phyloP scores from a whole-genome alignment of 2,797 vertebrate genomes.

The Hydrolagus colliei region DNA sequence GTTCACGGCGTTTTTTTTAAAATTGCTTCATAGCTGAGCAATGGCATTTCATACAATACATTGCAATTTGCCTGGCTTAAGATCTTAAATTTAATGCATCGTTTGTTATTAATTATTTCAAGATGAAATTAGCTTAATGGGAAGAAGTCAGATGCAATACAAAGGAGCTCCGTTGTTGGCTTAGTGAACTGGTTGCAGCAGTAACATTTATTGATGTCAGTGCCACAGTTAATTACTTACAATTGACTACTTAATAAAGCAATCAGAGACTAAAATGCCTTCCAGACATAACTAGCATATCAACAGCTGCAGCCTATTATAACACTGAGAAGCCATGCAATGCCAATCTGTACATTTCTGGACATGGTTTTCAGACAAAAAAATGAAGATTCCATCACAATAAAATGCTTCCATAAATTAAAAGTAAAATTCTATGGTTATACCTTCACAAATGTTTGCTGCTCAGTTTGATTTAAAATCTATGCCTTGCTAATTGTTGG shows the following conservation, averaged over 20 bases:
- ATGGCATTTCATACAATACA: no score
- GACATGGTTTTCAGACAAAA: neutral
- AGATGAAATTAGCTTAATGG: conserved; percentile 20
- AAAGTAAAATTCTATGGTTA: neutral
- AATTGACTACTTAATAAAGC: conserved; percentile 29
- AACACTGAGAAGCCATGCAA: neutral
- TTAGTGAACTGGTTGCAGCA: conserved; percentile 4
- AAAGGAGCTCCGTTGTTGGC: neutral
- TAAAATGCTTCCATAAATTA: neutral
- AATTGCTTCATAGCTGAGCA: no score
- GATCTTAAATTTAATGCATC: conserved; percentile 1
- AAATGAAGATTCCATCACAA: neutral
- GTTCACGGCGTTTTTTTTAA: no score
- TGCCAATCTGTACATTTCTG: neutral
- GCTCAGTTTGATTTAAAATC: neutral
- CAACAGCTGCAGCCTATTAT: conserved; percentile 10
- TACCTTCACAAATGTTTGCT: neutral
- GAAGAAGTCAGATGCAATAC: conserved; percentile 6
- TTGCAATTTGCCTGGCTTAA: no score
- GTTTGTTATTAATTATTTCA: conserved; percentile 14
- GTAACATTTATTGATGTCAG: conserved; percentile 17
- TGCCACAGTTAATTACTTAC: conserved; percentile 30
- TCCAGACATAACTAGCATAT: conserved; percentile 11
- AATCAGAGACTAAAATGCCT: conserved; percentile 27
- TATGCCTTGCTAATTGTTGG: neutral